These are phyloP conservation scores for Callionymus lyra DNA, from an alignment of 2,113 vertebrate genomes.

Conservation along the genomic window DNA sequence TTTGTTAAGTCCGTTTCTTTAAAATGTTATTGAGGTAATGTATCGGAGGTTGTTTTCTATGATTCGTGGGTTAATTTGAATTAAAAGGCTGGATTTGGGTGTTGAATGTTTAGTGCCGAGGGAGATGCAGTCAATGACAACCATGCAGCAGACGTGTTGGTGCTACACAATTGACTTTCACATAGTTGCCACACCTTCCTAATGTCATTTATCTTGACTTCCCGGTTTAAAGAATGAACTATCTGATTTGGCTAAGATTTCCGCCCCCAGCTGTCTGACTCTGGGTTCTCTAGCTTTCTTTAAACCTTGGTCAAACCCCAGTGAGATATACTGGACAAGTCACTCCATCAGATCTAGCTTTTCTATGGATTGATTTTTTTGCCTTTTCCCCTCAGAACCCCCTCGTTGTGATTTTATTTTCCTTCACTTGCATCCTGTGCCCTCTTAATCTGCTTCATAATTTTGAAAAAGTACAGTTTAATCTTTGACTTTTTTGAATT, in stretches of 20 bases:
- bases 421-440: conserved; percentile 75
- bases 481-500: too few relatives aligned
- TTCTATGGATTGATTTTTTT: conserved; percentile 16
- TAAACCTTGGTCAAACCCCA: conserved; percentile 76
- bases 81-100: too few relatives aligned
- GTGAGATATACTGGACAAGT: conserved; percentile 68
- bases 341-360: conserved; percentile 64
- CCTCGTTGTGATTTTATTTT: conserved; percentile 39
- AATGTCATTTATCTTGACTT: not conserved
- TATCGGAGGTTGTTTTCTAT: too few relatives aligned
- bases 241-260: conserved; percentile 16
- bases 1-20: too few relatives aligned
- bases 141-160: conserved; percentile 66
- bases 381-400: conserved; percentile 24
- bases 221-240: too few relatives aligned
- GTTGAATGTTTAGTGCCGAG: too few relatives aligned
- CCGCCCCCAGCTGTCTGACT: conserved; percentile 85
- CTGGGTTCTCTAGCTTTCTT: conserved; percentile 83
- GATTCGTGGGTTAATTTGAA: too few relatives aligned
- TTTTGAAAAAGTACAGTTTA: too few relatives aligned
- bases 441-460: conserved; percentile 75
- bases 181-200: not conserved
- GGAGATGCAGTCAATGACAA: conserved; percentile 11
- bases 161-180: conserved; percentile 7
- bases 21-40: too few relatives aligned